Evolutionary conservation across 2,888 invertebrate genomes (phyloP).

Genomic region (Margaritifera margaritifera): DNA sequence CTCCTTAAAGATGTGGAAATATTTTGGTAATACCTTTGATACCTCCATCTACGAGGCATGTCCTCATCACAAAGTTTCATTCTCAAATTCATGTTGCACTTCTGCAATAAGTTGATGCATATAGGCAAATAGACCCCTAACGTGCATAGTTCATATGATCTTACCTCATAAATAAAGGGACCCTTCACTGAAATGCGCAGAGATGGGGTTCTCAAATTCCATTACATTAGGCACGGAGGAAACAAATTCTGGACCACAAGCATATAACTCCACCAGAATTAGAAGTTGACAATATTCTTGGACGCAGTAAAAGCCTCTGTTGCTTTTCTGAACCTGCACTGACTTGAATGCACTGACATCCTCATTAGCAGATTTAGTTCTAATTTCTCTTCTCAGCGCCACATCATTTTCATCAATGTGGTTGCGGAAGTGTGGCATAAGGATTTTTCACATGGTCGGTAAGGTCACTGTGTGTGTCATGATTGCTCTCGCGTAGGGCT

Average conservation of each 20-base stretch:
- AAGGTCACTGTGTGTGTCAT: constrained; percentile 4
- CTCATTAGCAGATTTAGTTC: too few relatives aligned
- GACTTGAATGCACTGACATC: too few relatives aligned
- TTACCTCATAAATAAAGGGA: background rate
- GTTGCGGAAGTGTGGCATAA: constrained; percentile 3
- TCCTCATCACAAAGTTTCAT: background rate
- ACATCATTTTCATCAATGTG: background rate
- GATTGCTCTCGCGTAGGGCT: constrained; percentile 2
- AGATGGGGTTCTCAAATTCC: too few relatives aligned
- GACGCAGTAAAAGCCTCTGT: too few relatives aligned
- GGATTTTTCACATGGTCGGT: background rate
- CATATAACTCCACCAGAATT: too few relatives aligned
- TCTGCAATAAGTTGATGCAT: background rate
- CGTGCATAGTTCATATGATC: constrained; percentile 1
- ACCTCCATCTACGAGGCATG: background rate
- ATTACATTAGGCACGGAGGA: too few relatives aligned
- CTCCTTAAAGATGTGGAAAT: constrained; percentile 1
- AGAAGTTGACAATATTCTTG: too few relatives aligned
- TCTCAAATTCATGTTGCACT: constrained; percentile 2
- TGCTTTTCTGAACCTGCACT: too few relatives aligned
- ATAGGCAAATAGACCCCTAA: background rate
- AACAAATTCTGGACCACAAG: too few relatives aligned
- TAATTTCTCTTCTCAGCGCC: too few relatives aligned
- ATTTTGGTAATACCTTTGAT: background rate
- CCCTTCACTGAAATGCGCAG: background rate